Percentiles rank a stretch among this genome's conserved stretches.
Conservation (phyloP, 2,113 vertebrate genomes). For the Scophthalmus maximus region DNA sequence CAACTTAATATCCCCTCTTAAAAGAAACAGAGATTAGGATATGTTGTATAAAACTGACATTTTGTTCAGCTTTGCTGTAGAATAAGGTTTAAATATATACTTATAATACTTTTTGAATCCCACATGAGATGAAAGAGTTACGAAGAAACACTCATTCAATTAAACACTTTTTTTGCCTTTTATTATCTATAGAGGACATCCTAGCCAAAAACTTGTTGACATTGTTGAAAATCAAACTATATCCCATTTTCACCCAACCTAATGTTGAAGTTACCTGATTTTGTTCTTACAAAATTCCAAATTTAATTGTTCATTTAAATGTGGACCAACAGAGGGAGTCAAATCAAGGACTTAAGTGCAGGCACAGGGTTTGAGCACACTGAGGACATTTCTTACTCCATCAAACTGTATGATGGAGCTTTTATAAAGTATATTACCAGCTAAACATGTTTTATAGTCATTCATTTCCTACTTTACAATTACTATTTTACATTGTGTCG, state of each 20-base stretch:
- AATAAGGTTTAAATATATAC: too few species aligned
- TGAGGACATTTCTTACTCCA: not conserved
- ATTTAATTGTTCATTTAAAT: not conserved
- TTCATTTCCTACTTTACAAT: not conserved
- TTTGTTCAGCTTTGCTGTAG: not conserved
- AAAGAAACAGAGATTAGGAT: constrained; percentile 16
- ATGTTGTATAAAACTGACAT: not conserved
- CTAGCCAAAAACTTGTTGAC: not conserved
- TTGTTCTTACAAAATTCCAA: not conserved
- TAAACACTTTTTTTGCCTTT: not conserved
- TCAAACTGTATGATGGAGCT: not conserved
- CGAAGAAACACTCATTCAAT: not conserved
- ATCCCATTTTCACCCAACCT: not conserved
- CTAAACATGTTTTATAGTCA: not conserved
- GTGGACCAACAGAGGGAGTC: constrained; percentile 40
- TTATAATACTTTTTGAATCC: not conserved
- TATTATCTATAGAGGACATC: too few species aligned
- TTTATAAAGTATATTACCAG: not conserved
- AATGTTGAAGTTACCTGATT: not conserved
- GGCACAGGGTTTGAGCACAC: not conserved
- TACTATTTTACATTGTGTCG: not conserved
- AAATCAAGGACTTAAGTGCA: not conserved
- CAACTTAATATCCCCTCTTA: constrained; percentile 15
- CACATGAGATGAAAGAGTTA: not conserved
- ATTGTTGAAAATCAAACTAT: not conserved